Percentiles rank a stretch among this genome's conserved stretches.
phyloP scores from a whole-genome alignment of 2,888 invertebrate genomes.

The Acanthoscelides obtectus region DNA sequence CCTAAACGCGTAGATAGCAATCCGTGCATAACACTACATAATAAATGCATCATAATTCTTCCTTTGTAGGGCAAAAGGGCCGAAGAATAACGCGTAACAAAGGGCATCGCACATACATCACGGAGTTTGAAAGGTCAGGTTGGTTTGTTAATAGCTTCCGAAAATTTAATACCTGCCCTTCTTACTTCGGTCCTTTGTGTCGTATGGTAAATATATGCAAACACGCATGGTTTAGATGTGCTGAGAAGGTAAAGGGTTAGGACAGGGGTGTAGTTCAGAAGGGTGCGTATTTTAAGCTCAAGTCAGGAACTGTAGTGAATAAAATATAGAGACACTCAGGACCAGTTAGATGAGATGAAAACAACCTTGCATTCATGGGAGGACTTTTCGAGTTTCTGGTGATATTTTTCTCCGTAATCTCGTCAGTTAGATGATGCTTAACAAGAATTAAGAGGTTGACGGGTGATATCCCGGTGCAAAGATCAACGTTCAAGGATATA shows the following conservation, averaged over 20 bases:
- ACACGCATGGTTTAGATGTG: neutral
- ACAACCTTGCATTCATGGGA: no score
- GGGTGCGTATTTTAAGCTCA: neutral
- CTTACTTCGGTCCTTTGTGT: neutral
- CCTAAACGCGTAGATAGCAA: neutral
- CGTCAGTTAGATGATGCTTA: no score
- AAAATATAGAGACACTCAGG: no score
- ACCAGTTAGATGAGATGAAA: no score
- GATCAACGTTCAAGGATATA: no score
- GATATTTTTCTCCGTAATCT: no score
- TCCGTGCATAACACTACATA: neutral
- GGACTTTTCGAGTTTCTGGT: no score
- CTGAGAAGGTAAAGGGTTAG: neutral
- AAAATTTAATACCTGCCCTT: neutral
- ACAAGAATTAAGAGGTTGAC: no score
- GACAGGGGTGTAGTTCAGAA: neutral
- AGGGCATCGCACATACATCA: neutral
- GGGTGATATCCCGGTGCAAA: no score
- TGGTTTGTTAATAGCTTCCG: neutral
- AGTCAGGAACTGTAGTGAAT: no score
- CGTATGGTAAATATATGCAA: neutral
- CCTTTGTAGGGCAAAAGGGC: neutral
- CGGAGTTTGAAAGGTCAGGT: neutral
- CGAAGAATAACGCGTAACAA: neutral
- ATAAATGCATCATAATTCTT: neutral